Evolutionary conservation across 2,888 invertebrate genomes (phyloP), one percentile per base, ranked within the genome.

Genomic region (Ctena decussata): DNA sequence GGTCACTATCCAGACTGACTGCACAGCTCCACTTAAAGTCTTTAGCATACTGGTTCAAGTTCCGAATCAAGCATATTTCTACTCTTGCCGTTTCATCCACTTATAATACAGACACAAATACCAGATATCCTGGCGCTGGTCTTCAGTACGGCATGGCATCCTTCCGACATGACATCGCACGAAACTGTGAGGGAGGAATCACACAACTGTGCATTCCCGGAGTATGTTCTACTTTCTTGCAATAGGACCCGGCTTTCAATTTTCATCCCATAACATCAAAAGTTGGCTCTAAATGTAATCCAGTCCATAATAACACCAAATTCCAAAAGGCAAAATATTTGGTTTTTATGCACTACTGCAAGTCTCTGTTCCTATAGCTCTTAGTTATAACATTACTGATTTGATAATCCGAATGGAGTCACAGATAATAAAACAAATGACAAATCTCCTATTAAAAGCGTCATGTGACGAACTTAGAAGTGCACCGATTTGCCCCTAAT

Each of bases 81-180:
- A 73, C 82, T 87, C 84, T 87, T 87, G 87, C 87, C 87, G 57
- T 85, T 83, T 60, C 84, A 85, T 83, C 87, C 84, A 85, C 32
- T 44, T 57, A 82, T 80, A 49, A 74, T 78, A 87, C 76, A 53
- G 77, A 80, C 77, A 70, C 76, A 72, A n/a, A 74, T 87, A 84
- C 84, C 84, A 77, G 84, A 74, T 80, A 27, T 72, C 41, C 44
- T 72, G 46, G 72, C 41, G 72, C 41, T 72, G 72, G 72, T 72
- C 44, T 39, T 27, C 72, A 1, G 21, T 27, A 15, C 73, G 87
- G 87, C 87, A 87, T 84, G 89, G 85, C 85, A n/a, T 89, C 89
- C 76, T 39, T 88, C 88, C 92, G 92, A 92, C 92, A 92, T 92
- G 92, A 92, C 92, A 89, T 84, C 90, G 84, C 87, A 86, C 88